Conservation (phyloP, 1,140 invertebrate species). For the Coelopa frigida region DNA sequence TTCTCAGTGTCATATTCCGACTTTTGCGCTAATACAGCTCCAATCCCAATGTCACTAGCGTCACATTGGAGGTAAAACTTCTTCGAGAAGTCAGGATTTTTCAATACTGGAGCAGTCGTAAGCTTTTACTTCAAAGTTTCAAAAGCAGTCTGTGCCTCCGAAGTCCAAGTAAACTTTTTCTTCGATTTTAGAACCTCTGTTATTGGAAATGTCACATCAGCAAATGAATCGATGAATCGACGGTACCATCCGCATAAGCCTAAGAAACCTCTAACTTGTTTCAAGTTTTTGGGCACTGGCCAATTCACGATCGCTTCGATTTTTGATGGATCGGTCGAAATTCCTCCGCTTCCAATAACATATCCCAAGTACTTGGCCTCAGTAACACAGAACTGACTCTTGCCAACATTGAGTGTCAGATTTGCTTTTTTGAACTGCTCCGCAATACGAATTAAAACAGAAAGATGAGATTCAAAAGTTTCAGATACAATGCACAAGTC, state of each 20-base stretch:
- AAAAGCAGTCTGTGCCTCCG: slow-evolving; percentile 6
- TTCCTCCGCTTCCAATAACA: slow-evolving; percentile 6
- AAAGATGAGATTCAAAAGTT: slow-evolving; percentile 7
- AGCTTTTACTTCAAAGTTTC: slow-evolving; percentile 4
- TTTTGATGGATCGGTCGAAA: slow-evolving; percentile 16
- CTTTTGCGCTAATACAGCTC: no score
- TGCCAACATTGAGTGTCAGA: slow-evolving; percentile 46
- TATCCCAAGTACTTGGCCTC: slow-evolving; percentile 16
- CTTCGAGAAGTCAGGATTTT: no score
- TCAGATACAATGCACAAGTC: slow-evolving; percentile 9
- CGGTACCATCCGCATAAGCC: slow-evolving; percentile 15
- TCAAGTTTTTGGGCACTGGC: neutral
- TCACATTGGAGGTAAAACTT: no score
- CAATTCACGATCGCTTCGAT: slow-evolving; percentile 15
- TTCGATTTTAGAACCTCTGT: slow-evolving; percentile 2
- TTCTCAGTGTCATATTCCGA: no score
- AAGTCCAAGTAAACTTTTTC: slow-evolving; percentile 8
- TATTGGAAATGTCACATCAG: neutral
- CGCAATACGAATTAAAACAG: neutral
- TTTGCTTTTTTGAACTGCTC: slow-evolving; percentile 29
- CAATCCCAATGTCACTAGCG: no score
- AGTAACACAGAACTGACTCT: slow-evolving; percentile 41
- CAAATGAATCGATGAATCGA: slow-evolving; percentile 1
- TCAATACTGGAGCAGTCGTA: no score
- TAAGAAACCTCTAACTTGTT: slow-evolving; percentile 10